Base-by-base conservation (phyloP, 2,888 invertebrate genomes). In the Drosophila tanythrix region DNA sequence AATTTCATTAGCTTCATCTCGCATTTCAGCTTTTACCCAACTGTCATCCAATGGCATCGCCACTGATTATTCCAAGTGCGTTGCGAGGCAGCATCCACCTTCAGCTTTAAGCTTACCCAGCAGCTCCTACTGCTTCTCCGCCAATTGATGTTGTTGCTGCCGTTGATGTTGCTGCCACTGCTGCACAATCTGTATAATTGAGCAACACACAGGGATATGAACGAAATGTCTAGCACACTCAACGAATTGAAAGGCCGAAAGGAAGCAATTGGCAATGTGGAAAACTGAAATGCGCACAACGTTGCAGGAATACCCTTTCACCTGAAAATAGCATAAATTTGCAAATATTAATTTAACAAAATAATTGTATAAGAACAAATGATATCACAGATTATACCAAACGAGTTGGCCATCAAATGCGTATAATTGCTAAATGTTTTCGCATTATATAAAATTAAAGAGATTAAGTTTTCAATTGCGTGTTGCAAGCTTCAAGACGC, bases 161-260 rank as follows among this genome's bases (percentile, higher is more conserved):
- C 57, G 40, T 40, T 62, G 40, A 21, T 68, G 46, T 46, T 65
- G 51, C 36, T 73, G 60, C 55, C 69, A 52, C 50, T 50, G 52
- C 40, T 61, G 56, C 53, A 76, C 83, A 81, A 76, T 81, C 81
- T 77, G 84, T 85, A 87, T 85, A 86, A 88, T 89, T 85, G 87
- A 88, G 87, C 81, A 74, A 74, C 74, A 76, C 72, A 62, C 57
- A 59, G 74, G 63, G 48, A 65, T 55, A 61, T 55, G 70, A 71
- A 55, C 65, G 31, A 60, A 31, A 63, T 67, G 67, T 61, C 74
- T 67, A 15, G 60, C 51, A 40, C 66, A 64, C 63, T 33, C 60
- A 64, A 61, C 70, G 51, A 74, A 78, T 74, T 78, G 79, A 79
- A 71, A 70, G 56, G 51, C 61, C 64, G 25, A 75, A 79, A 78